These are phyloP conservation scores for Sarcophaga caerulescens DNA, from an alignment of 2,888 invertebrate genomes.

Conservation along the genomic window DNA sequence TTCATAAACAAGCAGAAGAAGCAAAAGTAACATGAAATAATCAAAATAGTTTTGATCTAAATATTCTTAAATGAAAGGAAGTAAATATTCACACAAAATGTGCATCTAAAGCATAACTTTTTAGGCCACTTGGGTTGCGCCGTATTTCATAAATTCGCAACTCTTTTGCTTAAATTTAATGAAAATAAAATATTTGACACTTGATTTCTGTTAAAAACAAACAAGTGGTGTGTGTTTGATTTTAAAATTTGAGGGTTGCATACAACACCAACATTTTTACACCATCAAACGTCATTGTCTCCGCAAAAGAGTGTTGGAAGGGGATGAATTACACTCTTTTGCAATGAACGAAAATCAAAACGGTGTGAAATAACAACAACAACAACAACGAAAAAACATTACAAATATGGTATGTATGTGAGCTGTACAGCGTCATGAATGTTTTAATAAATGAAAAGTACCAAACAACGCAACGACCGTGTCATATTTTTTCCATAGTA, in stretches of 20 bases:
- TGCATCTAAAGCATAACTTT: no score
- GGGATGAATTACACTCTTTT: conserved; percentile 12
- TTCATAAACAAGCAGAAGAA: no score
- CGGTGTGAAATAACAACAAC: conserved; percentile 17
- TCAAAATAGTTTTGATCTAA: no score
- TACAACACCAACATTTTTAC: conserved; percentile 40
- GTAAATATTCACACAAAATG: no score
- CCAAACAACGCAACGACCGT: conserved; percentile 57
- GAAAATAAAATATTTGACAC: conserved; percentile 41
- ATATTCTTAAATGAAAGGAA: no score
- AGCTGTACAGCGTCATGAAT: conserved; percentile 65
- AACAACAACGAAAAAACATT: conserved; percentile 35
- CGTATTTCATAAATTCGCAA: background rate
- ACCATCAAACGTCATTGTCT: conserved; percentile 42
- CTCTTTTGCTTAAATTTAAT: background rate
- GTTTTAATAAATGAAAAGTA: conserved; percentile 56
- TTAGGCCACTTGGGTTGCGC: no score
- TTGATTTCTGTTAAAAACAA: conserved; percentile 33
- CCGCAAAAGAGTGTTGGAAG: conserved; percentile 9
- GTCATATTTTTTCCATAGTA: conserved; percentile 33
- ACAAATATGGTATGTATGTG: conserved; percentile 50
- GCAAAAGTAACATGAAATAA: no score
- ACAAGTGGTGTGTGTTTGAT: conserved; percentile 47
- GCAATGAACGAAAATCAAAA: conserved; percentile 37
- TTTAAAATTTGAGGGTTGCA: conserved; percentile 61